These are phyloP conservation scores for Phortica magna DNA, from an alignment of 2,888 invertebrate genomes.

Conservation along the genomic window DNA sequence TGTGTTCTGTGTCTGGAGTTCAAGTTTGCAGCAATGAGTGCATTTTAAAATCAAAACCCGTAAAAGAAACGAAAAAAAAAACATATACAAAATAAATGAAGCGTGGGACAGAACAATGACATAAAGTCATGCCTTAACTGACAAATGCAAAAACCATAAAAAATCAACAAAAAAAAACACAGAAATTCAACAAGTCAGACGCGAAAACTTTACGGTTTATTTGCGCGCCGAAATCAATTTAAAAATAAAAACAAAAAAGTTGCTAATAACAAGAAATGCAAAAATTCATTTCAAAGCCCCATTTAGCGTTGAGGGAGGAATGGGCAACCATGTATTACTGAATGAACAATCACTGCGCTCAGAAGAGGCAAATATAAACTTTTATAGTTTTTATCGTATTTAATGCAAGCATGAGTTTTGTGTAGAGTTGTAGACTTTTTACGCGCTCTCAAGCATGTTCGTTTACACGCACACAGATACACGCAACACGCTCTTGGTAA, in stretches of 20 bases:
- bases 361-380: too few species aligned
- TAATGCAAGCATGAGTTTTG: neutral
- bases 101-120: neutral
- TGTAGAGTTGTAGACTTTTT: conserved; percentile 22
- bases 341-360: neutral
- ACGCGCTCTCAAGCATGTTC: neutral
- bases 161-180: neutral
- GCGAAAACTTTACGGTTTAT: neutral
- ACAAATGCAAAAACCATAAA: neutral
- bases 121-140: too few species aligned
- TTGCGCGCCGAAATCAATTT: neutral
- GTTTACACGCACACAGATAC: neutral
- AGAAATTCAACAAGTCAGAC: neutral
- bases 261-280: neutral
- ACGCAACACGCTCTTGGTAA: neutral
- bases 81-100: neutral
- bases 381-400: neutral
- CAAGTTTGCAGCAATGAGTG: neutral
- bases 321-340: neutral
- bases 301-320: neutral
- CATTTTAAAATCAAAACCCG: neutral
- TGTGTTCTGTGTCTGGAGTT: neutral
- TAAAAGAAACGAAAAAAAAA: neutral
- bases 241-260: neutral
- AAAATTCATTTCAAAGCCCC: neutral